These are phyloP conservation scores for Drosophila hamatofila DNA, from an alignment of 2,888 invertebrate species.

Conservation along the genomic window DNA sequence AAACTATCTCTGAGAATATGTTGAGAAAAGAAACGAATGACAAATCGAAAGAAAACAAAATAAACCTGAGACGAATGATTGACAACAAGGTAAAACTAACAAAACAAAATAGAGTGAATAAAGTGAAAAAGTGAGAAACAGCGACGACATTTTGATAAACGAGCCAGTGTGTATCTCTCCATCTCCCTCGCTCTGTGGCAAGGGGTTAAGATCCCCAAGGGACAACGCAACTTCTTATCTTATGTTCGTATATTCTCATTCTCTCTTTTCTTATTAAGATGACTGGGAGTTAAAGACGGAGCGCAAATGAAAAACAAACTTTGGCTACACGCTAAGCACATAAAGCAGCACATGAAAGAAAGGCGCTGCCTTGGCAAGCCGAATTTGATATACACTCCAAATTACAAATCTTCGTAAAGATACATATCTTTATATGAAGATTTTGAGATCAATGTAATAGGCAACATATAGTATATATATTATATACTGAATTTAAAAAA, in stretches of 20 bases:
- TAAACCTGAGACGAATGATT: conserved; percentile 70
- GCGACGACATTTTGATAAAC: conserved; percentile 54
- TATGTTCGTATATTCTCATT: conserved; percentile 1
- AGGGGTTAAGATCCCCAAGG: conserved; percentile 65
- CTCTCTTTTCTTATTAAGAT: conserved; percentile 14
- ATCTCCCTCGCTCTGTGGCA: conserved; percentile 34
- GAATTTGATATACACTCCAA: background rate
- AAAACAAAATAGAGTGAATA: conserved; percentile 23
- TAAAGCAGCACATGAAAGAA: background rate
- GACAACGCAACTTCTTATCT: conserved; percentile 54
- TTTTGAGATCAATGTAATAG: background rate
- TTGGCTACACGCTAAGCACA: conserved; percentile 29
- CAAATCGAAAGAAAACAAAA: conserved; percentile 30
- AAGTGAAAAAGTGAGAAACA: conserved; percentile 12
- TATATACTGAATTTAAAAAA: background rate
- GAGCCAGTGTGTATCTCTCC: conserved; percentile 38
- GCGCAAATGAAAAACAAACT: conserved; percentile 67
- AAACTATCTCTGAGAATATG: conserved; percentile 31
- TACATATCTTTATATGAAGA: background rate
- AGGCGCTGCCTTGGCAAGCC: background rate
- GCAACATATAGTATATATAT: background rate
- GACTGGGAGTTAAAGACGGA: conserved; percentile 29
- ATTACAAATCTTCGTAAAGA: background rate
- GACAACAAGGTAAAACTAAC: conserved; percentile 57
- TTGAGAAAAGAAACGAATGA: conserved; percentile 15